phyloP scores from a whole-genome alignment of 2,113 vertebrate species.

The Actinemys pallida region DNA sequence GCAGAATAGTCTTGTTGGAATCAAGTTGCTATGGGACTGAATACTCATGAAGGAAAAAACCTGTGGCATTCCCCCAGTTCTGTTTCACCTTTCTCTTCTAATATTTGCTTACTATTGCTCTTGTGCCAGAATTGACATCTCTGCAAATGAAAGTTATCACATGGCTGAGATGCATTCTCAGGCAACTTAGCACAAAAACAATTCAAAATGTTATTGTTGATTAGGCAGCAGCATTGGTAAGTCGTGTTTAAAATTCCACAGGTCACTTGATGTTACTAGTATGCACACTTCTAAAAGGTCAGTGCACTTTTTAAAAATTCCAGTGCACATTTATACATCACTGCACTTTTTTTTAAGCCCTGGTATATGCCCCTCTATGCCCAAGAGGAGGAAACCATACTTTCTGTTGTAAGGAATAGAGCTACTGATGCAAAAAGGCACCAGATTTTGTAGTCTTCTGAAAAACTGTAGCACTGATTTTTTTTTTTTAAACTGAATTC shows the following conservation, averaged over 20 bases:
- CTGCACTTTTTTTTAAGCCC: not conserved
- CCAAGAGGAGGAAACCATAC: not conserved
- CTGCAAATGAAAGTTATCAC: not conserved
- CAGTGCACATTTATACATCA: not conserved
- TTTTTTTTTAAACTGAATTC: not conserved
- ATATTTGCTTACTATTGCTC: not conserved
- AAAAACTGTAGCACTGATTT: not conserved
- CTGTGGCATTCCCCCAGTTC: not conserved
- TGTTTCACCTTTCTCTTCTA: not conserved
- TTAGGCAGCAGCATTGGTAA: not conserved
- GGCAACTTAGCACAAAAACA: not conserved
- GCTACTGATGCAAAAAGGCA: not conserved
- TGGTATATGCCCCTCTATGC: not conserved
- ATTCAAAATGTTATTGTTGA: not conserved
- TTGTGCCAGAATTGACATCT: not conserved
- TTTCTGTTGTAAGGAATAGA: not conserved
- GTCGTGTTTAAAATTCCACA: not conserved
- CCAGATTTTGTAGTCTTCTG: not conserved
- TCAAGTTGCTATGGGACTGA: not conserved
- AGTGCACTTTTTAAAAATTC: not conserved
- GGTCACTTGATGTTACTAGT: not conserved
- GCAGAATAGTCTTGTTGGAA: not conserved
- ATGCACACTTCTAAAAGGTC: not conserved
- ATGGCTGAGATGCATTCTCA: not conserved
- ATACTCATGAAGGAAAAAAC: not conserved